Evolutionary conservation across 2,888 invertebrate genomes (phyloP).

Genomic region (Oxycera nigricornis): DNA sequence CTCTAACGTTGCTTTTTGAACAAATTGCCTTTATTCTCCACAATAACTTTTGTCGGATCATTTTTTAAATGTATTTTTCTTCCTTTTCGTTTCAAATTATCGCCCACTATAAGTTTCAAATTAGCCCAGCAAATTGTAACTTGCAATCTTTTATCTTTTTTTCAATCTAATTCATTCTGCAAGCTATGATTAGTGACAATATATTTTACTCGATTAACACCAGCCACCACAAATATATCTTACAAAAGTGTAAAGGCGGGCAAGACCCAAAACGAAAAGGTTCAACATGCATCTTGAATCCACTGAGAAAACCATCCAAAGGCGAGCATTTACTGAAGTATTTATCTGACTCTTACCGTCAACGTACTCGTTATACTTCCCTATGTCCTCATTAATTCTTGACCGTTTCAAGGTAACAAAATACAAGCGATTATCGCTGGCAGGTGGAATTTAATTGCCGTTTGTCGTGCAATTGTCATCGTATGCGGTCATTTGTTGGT

Average conservation of each 20-base stretch:
- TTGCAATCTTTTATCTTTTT: background rate
- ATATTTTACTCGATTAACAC: slow-evolving; percentile 46
- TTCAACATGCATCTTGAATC: slow-evolving; percentile 4
- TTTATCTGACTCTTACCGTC: slow-evolving; percentile 28
- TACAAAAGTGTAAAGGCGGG: background rate
- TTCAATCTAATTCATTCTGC: background rate
- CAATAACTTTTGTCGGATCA: too few relatives aligned
- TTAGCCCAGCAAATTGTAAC: slow-evolving; percentile 15
- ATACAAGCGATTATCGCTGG: slow-evolving; percentile 44
- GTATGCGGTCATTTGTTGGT: slow-evolving; percentile 38
- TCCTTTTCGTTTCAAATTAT: background rate
- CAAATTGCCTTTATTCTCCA: too few relatives aligned
- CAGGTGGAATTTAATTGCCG: slow-evolving; percentile 47
- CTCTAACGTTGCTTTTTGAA: too few relatives aligned
- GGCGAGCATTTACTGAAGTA: slow-evolving; percentile 6
- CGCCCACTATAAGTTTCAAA: background rate
- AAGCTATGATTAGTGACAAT: slow-evolving; percentile 45
- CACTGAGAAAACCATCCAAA: slow-evolving; percentile 23
- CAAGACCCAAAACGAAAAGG: background rate
- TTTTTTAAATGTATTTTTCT: background rate
- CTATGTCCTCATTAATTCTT: slow-evolving; percentile 44
- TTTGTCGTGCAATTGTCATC: slow-evolving; percentile 44
- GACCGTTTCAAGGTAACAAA: slow-evolving; percentile 37
- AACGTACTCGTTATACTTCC: slow-evolving; percentile 32
- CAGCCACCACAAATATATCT: background rate